Conservation (phyloP, 2,113 vertebrate genomes). For the Cavia aperea region DNA sequence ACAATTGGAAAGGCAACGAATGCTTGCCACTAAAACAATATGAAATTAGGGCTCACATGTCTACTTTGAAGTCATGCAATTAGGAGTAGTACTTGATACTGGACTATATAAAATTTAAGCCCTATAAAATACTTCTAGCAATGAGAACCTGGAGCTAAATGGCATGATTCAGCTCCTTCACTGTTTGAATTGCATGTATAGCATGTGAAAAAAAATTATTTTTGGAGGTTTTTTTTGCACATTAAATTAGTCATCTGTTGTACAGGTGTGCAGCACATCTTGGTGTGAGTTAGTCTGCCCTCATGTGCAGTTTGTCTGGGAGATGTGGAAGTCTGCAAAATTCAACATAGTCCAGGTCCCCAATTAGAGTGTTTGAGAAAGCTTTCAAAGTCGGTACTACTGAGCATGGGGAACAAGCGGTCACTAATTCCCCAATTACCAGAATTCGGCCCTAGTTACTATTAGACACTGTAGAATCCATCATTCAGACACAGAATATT, state of each 20-base stretch:
- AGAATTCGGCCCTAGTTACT: not conserved
- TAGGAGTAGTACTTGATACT: slow-evolving; percentile 69
- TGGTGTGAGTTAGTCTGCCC: slow-evolving; percentile 25
- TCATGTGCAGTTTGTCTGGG: slow-evolving; percentile 47
- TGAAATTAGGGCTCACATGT: slow-evolving; percentile 30
- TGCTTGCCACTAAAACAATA: slow-evolving; percentile 40
- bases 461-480: not conserved
- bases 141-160: slow-evolving; percentile 64
- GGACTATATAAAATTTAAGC: slow-evolving; percentile 68
- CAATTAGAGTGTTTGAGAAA: slow-evolving; percentile 70
- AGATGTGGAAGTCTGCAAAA: slow-evolving; percentile 54
- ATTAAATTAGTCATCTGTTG: slow-evolving; percentile 77
- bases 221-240: slow-evolving; percentile 62
- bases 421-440: slow-evolving; percentile 27
- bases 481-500: not conserved
- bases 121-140: slow-evolving; percentile 61
- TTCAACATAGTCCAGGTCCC: slow-evolving; percentile 64
- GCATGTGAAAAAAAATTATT: slow-evolving; percentile 69
- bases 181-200: slow-evolving; percentile 60
- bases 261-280: slow-evolving; percentile 75
- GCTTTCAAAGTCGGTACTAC: slow-evolving; percentile 76
- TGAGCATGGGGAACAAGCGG: slow-evolving; percentile 40
- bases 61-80: slow-evolving; percentile 67
- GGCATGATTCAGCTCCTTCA: slow-evolving; percentile 55
- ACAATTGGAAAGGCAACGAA: slow-evolving; percentile 38